phyloP scores from a whole-genome alignment of 2,888 invertebrate species.

The Dioctria linearis region DNA sequence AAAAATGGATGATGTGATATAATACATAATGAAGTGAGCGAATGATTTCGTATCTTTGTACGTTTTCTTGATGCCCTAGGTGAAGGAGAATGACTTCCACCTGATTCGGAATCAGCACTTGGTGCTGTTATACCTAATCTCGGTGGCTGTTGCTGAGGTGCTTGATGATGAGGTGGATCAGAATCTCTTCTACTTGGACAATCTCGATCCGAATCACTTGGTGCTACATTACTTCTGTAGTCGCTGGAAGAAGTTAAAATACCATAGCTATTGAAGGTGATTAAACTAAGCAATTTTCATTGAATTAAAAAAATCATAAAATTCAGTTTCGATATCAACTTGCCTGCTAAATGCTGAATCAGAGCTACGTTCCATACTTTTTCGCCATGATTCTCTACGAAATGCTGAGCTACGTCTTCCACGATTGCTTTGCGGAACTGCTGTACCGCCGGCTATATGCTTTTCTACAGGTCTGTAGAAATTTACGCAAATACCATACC shows the following conservation, averaged over 20 bases:
- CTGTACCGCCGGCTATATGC: slow-evolving; percentile 67
- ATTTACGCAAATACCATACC: slow-evolving; percentile 98
- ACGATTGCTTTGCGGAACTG: slow-evolving; percentile 64
- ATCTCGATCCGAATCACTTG: slow-evolving; percentile 91
- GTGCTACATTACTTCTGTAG: slow-evolving; percentile 92
- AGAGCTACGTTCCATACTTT: slow-evolving; percentile 92
- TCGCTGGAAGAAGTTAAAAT: slow-evolving; percentile 80
- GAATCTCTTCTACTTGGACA: slow-evolving; percentile 83
- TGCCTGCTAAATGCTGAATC: slow-evolving; percentile 96
- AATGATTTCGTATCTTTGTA: slow-evolving; percentile 91
- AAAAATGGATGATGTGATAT: slow-evolving; percentile 99
- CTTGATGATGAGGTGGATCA: slow-evolving; percentile 72
- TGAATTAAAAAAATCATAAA: neutral
- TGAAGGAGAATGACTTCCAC: slow-evolving; percentile 89
- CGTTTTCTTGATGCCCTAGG: slow-evolving; percentile 86
- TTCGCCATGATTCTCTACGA: slow-evolving; percentile 90
- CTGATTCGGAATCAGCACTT: slow-evolving; percentile 87
- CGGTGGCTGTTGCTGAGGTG: slow-evolving; percentile 70
- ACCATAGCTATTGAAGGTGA: slow-evolving; percentile 70
- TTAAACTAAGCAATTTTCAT: slow-evolving; percentile 54
- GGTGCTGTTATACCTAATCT: slow-evolving; percentile 78
- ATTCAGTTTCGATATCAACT: slow-evolving; percentile 63
- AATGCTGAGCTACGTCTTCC: slow-evolving; percentile 73
- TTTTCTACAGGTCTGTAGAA: slow-evolving; percentile 95
- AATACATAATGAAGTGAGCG: slow-evolving; percentile 96